Percentiles rank a stretch among this genome's conserved stretches.
These are phyloP conservation scores for Trachythela sp. DNA, from an alignment of 64 coral and sea anemone species.

Conservation along the genomic window DNA sequence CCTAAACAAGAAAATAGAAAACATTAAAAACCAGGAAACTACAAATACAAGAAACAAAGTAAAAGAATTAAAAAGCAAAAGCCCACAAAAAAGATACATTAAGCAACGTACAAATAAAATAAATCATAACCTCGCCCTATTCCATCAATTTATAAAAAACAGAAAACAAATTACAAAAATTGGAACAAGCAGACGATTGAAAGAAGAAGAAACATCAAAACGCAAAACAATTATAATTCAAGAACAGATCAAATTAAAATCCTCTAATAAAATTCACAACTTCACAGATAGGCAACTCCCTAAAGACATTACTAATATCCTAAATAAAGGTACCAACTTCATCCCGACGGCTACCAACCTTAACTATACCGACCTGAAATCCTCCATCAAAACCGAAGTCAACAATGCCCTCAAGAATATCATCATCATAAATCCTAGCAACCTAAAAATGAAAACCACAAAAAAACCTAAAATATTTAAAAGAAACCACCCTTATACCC, in stretches of 20 bases:
- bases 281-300: conserved; percentile 16
- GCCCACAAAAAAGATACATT: too few species aligned
- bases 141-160: too few species aligned
- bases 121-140: too few species aligned
- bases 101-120: too few species aligned
- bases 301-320: not conserved
- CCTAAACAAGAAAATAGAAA: too few species aligned
- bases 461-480: too few species aligned
- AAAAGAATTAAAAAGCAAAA: too few species aligned
- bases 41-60: too few species aligned
- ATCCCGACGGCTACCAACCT: not conserved
- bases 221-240: not conserved
- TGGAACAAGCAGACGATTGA: too few species aligned
- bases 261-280: conserved; percentile 36
- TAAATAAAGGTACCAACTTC: conserved; percentile 51
- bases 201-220: too few species aligned
- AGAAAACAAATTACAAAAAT: too few species aligned
- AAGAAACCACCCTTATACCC: not conserved
- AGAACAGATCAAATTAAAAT: not conserved
- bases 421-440: not conserved
- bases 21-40: too few species aligned
- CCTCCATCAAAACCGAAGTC: not conserved
- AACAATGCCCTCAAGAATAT: not conserved
- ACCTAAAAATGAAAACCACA: not conserved
- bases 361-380: not conserved